phyloP scores from a whole-genome alignment of 2,797 vertebrate genomes.

The Pagetopsis macropterus region DNA sequence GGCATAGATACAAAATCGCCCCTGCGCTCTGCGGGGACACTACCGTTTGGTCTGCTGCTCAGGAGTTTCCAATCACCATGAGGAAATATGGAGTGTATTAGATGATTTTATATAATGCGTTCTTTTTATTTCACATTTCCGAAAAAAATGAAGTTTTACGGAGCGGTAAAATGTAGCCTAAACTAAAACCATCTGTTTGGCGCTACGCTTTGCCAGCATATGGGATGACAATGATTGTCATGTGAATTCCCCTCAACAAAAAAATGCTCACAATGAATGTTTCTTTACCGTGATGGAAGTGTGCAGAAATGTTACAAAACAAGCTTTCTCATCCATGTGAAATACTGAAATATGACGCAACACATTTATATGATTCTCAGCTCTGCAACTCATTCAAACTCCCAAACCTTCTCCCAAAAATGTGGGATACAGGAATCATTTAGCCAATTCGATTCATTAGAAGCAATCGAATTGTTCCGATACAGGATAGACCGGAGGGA shows the following conservation, averaged over 20 bases:
- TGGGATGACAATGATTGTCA: conserved; percentile 77
- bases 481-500: neutral
- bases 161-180: conserved; percentile 76
- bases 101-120: conserved; percentile 76
- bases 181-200: conserved; percentile 84
- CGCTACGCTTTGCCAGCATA: conserved; percentile 73
- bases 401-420: conserved; percentile 24
- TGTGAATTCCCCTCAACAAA: conserved; percentile 26
- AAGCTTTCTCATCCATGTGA: conserved; percentile 43
- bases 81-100: conserved; percentile 76
- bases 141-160: conserved; percentile 79
- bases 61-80: conserved; percentile 68
- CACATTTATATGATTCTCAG: conserved; percentile 3
- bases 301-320: conserved; percentile 60
- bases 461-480: conserved; percentile 38
- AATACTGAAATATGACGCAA: conserved; percentile 45
- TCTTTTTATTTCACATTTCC: conserved; percentile 82
- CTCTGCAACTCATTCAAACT: conserved; percentile 3
- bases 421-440: conserved; percentile 20
- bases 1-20: conserved; percentile 59
- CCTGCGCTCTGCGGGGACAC: conserved; percentile 64
- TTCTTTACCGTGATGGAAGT: conserved; percentile 37
- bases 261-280: conserved; percentile 35
- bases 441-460: conserved; percentile 29
- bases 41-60: conserved; percentile 66